These are phyloP conservation scores for Eupeodes latifasciatus DNA, from an alignment of 2,888 invertebrate genomes.

Conservation along the genomic window DNA sequence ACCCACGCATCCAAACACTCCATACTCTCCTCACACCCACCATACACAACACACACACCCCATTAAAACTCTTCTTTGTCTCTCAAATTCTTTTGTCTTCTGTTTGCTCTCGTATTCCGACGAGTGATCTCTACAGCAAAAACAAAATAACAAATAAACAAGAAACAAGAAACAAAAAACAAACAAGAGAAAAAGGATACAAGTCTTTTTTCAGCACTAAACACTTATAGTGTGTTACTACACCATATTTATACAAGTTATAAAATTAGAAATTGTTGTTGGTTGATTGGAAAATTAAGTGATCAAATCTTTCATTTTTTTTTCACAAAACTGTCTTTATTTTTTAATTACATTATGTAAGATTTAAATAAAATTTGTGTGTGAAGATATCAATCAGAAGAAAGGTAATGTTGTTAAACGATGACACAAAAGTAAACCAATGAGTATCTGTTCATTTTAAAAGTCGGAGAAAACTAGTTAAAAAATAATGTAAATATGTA, in stretches of 20 bases:
- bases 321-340: constrained; percentile 7
- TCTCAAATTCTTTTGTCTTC: constrained; percentile 47
- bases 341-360: background rate
- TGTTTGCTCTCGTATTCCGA: constrained; percentile 48
- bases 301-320: constrained; percentile 8
- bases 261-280: constrained; percentile 45
- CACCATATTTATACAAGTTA: constrained; percentile 43
- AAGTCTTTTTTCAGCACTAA: constrained; percentile 28
- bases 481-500: too few species aligned
- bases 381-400: constrained; percentile 5
- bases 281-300: constrained; percentile 28
- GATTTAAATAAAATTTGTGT: background rate
- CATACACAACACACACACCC: constrained; percentile 4
- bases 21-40: background rate
- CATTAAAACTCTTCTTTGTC: constrained; percentile 35
- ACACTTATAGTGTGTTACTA: constrained; percentile 25
- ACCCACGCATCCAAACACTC: constrained; percentile 21
- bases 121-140: constrained; percentile 51
- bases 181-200: constrained; percentile 34
- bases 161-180: too few species aligned
- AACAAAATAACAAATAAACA: constrained; percentile 19
- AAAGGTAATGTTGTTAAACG: background rate
- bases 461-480: background rate
- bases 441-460: background rate
- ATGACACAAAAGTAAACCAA: background rate